phyloP scores from a whole-genome alignment of 2,797 vertebrate genomes.

The Erethizon dorsatum region DNA sequence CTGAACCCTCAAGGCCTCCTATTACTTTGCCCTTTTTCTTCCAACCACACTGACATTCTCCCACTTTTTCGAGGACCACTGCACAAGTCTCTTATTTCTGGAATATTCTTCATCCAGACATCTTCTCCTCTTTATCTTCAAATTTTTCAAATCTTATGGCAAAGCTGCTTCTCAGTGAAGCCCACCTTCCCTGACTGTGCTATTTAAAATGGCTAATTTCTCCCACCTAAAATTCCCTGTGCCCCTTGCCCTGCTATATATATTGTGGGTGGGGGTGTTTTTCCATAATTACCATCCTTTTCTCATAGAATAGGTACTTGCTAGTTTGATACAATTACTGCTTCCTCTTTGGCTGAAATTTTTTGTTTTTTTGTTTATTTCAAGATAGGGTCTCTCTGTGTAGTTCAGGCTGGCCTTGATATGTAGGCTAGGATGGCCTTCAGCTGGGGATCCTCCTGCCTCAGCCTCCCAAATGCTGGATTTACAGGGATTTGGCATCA shows the following conservation, averaged over 20 bases:
- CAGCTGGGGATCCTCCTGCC: neutral
- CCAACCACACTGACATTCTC: neutral
- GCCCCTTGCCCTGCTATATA: neutral
- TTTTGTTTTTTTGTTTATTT: neutral
- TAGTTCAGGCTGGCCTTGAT: neutral
- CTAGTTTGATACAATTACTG: neutral
- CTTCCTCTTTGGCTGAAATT: neutral
- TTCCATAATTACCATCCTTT: neutral
- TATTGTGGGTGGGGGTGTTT: neutral
- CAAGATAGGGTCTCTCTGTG: neutral
- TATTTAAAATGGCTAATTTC: neutral
- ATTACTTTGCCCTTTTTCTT: neutral
- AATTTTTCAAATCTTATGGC: neutral
- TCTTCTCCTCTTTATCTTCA: neutral
- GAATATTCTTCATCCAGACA: neutral
- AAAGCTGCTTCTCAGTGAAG: neutral
- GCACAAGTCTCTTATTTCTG: neutral
- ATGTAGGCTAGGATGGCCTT: neutral
- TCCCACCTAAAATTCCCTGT: neutral
- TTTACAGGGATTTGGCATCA: neutral
- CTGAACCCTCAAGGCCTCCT: neutral
- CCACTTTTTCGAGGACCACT: neutral
- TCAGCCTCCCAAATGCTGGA: neutral
- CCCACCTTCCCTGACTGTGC: neutral
- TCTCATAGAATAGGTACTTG: neutral